These are phyloP conservation scores for Microctenopoma lineatum DNA, from an alignment of 2,797 vertebrate genomes.

Conservation along the genomic window DNA sequence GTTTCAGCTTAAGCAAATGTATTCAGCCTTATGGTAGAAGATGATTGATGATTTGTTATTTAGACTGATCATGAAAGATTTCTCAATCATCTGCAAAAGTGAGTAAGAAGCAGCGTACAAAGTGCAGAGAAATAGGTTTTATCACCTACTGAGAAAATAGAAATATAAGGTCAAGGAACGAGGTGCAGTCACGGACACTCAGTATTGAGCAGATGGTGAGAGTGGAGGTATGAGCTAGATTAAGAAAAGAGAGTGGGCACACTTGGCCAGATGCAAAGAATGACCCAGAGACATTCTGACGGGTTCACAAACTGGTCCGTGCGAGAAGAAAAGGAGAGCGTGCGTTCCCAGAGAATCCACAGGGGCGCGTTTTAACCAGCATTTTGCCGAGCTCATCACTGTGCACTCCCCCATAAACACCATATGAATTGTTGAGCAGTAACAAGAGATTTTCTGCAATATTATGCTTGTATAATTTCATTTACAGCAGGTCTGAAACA, in stretches of 20 bases:
- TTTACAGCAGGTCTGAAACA: slow-evolving; percentile 22
- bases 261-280: slow-evolving; percentile 36
- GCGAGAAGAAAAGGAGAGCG: slow-evolving; percentile 9
- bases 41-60: not conserved
- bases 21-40: not conserved
- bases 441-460: slow-evolving; percentile 34
- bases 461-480: slow-evolving; percentile 14
- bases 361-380: slow-evolving; percentile 11
- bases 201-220: slow-evolving; percentile 33
- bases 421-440: slow-evolving; percentile 14
- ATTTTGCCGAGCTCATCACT: slow-evolving; percentile 43
- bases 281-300: slow-evolving; percentile 47
- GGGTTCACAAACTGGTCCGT: slow-evolving; percentile 41
- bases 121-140: slow-evolving; percentile 16
- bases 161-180: slow-evolving; percentile 47
- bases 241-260: slow-evolving; percentile 24
- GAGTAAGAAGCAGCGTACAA: slow-evolving; percentile 15
- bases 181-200: slow-evolving; percentile 29
- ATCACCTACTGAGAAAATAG: slow-evolving; percentile 29
- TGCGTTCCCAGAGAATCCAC: slow-evolving; percentile 11
- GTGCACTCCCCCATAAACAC: slow-evolving; percentile 33
- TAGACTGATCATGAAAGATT: not conserved
- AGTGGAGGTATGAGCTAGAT: slow-evolving; percentile 33
- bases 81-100: not conserved
- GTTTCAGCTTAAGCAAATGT: not conserved